Base-by-base conservation (phyloP, 2,797 vertebrate species). In the Echeneis naucrates region DNA sequence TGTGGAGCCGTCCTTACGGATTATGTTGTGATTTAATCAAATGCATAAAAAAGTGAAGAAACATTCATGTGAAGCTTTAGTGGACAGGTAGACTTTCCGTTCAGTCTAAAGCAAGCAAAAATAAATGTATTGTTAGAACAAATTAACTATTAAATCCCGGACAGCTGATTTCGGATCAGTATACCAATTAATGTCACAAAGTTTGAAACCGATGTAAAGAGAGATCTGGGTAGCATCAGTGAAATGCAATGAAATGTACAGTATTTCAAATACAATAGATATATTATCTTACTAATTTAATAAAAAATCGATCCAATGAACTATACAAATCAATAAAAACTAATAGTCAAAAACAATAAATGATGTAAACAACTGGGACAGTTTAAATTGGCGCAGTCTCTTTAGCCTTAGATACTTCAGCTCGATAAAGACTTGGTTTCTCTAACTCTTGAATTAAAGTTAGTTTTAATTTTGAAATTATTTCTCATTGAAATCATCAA, bases 131-230 rank as follows among this genome's bases (percentile, higher is more conserved):
- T 30, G 6, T 30, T 30, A 30, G 7, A 45, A 21, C n/a, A n/a
- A n/a, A 45, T n/a, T n/a, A 45, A n/a, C 45, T n/a, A 56, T 52
- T 3, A 30, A 30, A 30, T 6, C 30, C 6, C 3, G 6, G 6
- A 30, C 30, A 30, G 30, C 30, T 30, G 45, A 35, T 4, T 33
- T 48, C 21, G 65, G 1, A 79, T 55, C 26, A 24, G 54, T 27
- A 27, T 24, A 54, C 9, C 54, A 58, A 59, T 65, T 48, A 50
- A 50, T 69, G 33, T 60, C 52, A 58, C 16, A 47, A 68, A 35
- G 45, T 68, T 32, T 62, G 24, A 58, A 16, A 52, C 51, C 54
- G 59, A 59, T 61, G 55, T 44, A 51, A 60, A 48, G 32, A 38
- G 19, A 16, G 44, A 50, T 50, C 27, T 4, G 7, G 14, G 27